These are phyloP conservation scores for Rhopalosiphum maidis DNA, from an alignment of 1,140 invertebrate genomes.

Conservation along the genomic window DNA sequence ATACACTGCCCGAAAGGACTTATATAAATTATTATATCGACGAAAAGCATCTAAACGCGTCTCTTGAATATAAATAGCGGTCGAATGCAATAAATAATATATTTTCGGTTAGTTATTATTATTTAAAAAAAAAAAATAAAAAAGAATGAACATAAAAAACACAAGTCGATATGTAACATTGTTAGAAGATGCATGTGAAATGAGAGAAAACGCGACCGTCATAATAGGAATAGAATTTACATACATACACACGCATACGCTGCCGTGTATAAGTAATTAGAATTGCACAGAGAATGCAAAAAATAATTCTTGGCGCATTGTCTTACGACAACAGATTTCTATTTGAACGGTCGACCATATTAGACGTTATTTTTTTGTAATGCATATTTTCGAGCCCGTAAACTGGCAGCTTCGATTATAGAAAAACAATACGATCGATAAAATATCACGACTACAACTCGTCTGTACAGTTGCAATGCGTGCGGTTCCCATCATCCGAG, in stretches of 20 bases:
- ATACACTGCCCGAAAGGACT: not conserved
- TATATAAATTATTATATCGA: not conserved
- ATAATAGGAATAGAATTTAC: not conserved
- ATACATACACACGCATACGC: not conserved
- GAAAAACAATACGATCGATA: constrained; percentile 5
- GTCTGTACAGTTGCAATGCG: not conserved
- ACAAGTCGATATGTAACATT: not conserved
- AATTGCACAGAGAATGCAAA: not conserved
- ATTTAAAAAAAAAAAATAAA: not conserved
- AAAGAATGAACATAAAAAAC: not conserved
- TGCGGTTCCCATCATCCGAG: not conserved
- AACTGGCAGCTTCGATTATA: not conserved
- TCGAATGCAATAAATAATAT: not conserved
- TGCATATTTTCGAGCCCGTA: not conserved
- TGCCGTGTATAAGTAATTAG: not conserved
- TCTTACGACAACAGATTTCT: constrained; percentile 19
- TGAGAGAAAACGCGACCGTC: constrained; percentile 13
- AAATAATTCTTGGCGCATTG: not conserved
- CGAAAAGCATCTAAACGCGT: not conserved
- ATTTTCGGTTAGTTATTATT: not conserved
- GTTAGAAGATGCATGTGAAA: not conserved
- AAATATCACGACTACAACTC: not conserved
- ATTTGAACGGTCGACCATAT: constrained; percentile 15
- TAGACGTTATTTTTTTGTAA: not conserved
- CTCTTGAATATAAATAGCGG: not conserved